Evolutionary conservation across 1,140 invertebrate genomes (phyloP).

Genomic region (Contarinia nasturtii): DNA sequence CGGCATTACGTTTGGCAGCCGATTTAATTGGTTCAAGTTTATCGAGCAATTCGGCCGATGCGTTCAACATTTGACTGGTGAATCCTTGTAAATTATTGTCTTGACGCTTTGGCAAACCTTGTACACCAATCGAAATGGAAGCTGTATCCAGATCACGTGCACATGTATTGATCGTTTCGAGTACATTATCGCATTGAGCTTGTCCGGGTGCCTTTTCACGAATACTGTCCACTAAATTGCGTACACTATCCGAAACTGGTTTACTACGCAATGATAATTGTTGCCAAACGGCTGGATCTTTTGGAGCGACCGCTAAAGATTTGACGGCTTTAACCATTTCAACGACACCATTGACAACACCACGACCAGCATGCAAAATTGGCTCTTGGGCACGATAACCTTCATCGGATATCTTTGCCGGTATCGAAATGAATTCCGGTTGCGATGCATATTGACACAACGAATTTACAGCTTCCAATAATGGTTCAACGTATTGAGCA

Average conservation of each 20-base stretch:
- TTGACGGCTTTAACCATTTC: constrained; percentile 79
- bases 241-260: constrained; percentile 90
- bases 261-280: constrained; percentile 82
- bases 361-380: constrained; percentile 63
- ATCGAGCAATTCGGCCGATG: constrained; percentile 55
- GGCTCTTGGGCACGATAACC: constrained; percentile 67
- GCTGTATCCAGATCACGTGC: constrained; percentile 73
- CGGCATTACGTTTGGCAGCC: constrained; percentile 78
- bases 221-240: constrained; percentile 77
- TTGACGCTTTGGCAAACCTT: constrained; percentile 48
- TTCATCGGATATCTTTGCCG: constrained; percentile 71
- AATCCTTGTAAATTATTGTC: constrained; percentile 65
- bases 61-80: constrained; percentile 56
- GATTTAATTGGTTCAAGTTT: constrained; percentile 61
- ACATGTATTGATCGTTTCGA: constrained; percentile 55
- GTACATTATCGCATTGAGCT: constrained; percentile 73
- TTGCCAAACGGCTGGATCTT: constrained; percentile 88
- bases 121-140: constrained; percentile 68
- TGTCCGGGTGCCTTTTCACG: constrained; percentile 90
- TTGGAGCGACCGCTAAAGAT: constrained; percentile 68
- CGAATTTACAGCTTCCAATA: constrained; percentile 80
- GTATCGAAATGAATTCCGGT: constrained; percentile 80
- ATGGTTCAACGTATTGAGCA: constrained; percentile 59
- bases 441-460: constrained; percentile 85
- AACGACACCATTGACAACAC: constrained; percentile 33